phyloP scores from a whole-genome alignment of 2,888 invertebrate species.

The Cryptophagus acutangulus region DNA sequence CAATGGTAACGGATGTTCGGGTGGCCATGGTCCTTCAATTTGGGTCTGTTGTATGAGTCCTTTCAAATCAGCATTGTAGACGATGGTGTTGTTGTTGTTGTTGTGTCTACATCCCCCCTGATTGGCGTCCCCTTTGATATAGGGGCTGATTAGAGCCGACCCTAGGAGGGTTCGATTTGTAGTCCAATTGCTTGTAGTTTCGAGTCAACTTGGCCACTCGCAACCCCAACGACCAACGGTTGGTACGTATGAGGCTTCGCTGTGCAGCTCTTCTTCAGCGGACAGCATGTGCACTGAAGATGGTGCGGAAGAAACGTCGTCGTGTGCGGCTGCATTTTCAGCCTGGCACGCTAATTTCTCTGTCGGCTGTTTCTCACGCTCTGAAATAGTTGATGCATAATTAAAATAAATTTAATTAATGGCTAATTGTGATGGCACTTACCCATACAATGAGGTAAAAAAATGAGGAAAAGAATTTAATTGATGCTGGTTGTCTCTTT shows the following conservation, averaged over 20 bases:
- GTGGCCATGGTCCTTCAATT: slow-evolving; percentile 58
- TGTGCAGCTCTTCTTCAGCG: slow-evolving; percentile 51
- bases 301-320: slow-evolving; percentile 28
- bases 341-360: slow-evolving; percentile 41
- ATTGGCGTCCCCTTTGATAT: slow-evolving; percentile 12
- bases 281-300: slow-evolving; percentile 48
- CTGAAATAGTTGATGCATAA: slow-evolving; percentile 47
- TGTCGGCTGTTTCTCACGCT: slow-evolving; percentile 64
- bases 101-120: slow-evolving; percentile 28
- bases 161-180: slow-evolving; percentile 44
- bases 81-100: slow-evolving; percentile 27
- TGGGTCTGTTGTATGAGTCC: slow-evolving; percentile 43
- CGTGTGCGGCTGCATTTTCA: slow-evolving; percentile 43
- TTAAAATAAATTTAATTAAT: slow-evolving; percentile 15
- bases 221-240: slow-evolving; percentile 87
- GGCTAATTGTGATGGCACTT: slow-evolving; percentile 35
- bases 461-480: slow-evolving; percentile 21
- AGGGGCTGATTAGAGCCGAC: slow-evolving; percentile 30
- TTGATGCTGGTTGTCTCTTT: slow-evolving; percentile 1
- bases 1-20: slow-evolving; percentile 67
- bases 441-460: slow-evolving; percentile 53
- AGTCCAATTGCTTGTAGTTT: slow-evolving; percentile 54
- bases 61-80: slow-evolving; percentile 14
- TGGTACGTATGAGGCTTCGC: slow-evolving; percentile 57
- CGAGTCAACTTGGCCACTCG: slow-evolving; percentile 98